Conservation (phyloP, 2,797 vertebrate genomes). For the Myripristis murdjan region DNA sequence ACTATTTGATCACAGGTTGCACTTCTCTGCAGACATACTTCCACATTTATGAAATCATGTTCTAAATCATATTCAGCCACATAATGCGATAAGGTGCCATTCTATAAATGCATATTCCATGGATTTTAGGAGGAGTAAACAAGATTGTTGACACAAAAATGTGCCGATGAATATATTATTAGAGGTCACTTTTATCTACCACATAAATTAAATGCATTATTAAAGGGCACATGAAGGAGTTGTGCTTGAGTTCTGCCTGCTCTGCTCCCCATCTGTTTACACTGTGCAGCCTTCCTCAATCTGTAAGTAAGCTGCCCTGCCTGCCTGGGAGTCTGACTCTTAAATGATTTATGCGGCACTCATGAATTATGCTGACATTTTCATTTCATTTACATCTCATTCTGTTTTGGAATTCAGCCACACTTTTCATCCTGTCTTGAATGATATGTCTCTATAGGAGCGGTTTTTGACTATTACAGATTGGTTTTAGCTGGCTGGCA, state of each 20-base stretch:
- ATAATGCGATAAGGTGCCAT: not conserved
- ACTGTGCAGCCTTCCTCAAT: constrained; percentile 48
- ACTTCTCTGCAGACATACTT: not conserved
- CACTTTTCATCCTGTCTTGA: constrained; percentile 15
- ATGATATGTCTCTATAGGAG: constrained; percentile 22
- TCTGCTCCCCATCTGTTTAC: constrained; percentile 34
- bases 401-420: constrained; percentile 40
- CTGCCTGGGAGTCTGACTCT: constrained; percentile 31
- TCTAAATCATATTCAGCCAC: not conserved
- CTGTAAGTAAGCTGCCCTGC: constrained; percentile 43
- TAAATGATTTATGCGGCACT: constrained; percentile 71
- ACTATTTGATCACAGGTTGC: not conserved
- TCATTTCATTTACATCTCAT: constrained; percentile 49
- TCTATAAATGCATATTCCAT: not conserved
- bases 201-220: constrained; percentile 51
- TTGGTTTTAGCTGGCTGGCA: constrained; percentile 1
- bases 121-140: constrained; percentile 4
- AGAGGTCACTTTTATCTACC: constrained; percentile 21
- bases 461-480: constrained; percentile 2
- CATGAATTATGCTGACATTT: constrained; percentile 60
- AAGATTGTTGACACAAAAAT: constrained; percentile 12
- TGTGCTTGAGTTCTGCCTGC: constrained; percentile 26
- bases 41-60: not conserved
- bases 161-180: constrained; percentile 11
- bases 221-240: constrained; percentile 24